A percentile compares a stretch with the other conserved stretches of the same genome.
Evolutionary conservation across 2,888 invertebrate genomes (phyloP).

Genomic region (Macrophya alboannulata): DNA sequence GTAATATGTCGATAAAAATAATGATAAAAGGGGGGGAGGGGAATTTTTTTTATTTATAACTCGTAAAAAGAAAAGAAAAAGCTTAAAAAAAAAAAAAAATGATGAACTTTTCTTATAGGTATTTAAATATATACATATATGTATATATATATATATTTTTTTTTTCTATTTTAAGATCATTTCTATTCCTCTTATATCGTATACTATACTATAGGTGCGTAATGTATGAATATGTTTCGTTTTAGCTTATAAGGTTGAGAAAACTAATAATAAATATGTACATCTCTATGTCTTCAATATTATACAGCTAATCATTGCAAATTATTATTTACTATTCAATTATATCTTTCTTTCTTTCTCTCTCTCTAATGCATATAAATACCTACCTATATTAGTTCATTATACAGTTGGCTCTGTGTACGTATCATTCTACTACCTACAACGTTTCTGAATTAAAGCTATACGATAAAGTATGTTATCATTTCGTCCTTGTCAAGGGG

Average conservation of each 20-base stretch:
- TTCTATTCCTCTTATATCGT: constrained; percentile 24
- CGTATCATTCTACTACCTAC: background rate
- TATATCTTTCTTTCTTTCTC: background rate
- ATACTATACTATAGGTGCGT: background rate
- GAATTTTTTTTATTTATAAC: background rate
- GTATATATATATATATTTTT: background rate
- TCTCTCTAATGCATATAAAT: background rate
- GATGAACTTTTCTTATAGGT: background rate
- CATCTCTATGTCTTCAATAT: constrained; percentile 36
- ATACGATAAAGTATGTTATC: background rate
- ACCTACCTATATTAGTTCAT: background rate
- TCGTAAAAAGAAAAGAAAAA: background rate
- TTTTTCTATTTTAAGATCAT: constrained; percentile 6
- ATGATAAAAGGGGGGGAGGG: background rate
- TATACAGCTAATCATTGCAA: constrained; percentile 13
- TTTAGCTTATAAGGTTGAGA: constrained; percentile 8
- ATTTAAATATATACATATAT: background rate
- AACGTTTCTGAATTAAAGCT: background rate
- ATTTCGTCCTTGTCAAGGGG: background rate
- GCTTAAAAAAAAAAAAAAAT: background rate
- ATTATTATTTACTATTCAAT: constrained; percentile 5
- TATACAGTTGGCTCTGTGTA: background rate
- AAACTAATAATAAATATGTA: constrained; percentile 31
- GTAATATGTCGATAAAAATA: background rate
- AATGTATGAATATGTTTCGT: constrained; percentile 13